A percentile compares a stretch with the other conserved stretches of the same genome.
Conservation (phyloP, 1,140 invertebrate genomes). For the Ips typographus region DNA sequence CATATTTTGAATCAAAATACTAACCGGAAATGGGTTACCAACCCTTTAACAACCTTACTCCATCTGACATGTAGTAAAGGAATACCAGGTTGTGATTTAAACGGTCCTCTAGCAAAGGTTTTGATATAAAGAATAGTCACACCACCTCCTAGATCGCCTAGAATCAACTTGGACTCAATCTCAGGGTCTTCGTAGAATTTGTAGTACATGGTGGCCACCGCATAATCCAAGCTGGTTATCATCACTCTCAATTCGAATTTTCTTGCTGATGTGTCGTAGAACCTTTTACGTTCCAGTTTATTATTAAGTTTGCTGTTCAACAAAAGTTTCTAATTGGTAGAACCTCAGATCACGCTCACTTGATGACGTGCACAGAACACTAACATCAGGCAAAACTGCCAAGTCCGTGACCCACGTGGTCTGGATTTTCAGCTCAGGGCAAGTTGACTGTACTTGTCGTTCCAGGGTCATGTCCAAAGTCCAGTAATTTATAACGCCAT, state of each 20-base stretch:
- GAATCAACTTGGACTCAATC: constrained; percentile 61
- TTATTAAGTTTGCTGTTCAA: background rate
- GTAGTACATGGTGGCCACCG: constrained; percentile 63
- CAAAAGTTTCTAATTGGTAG: background rate
- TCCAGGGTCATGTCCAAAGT: constrained; percentile 63
- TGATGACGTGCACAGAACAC: constrained; percentile 66
- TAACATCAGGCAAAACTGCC: constrained; percentile 67
- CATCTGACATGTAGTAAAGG: constrained; percentile 61
- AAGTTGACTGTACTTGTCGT: constrained; percentile 59
- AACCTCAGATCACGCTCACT: constrained; percentile 62
- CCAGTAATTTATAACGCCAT: constrained; percentile 72
- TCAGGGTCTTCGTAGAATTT: constrained; percentile 59
- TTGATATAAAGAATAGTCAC: constrained; percentile 63
- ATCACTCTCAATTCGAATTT: constrained; percentile 66
- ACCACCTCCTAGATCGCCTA: constrained; percentile 67
- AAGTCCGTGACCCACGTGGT: constrained; percentile 66
- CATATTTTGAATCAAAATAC: background rate
- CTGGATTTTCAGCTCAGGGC: constrained; percentile 59
- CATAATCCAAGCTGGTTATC: constrained; percentile 60
- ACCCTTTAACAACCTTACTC: constrained; percentile 55
- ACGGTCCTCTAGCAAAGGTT: constrained; percentile 61
- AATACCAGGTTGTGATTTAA: constrained; percentile 61
- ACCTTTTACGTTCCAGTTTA: constrained; percentile 49
- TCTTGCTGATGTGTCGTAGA: constrained; percentile 70
- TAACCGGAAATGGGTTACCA: constrained; percentile 37